A percentile compares a stretch with the other conserved stretches of the same genome.
phyloP scores from a whole-genome alignment of 2,888 invertebrate genomes.

The Stenodera caucasica region DNA sequence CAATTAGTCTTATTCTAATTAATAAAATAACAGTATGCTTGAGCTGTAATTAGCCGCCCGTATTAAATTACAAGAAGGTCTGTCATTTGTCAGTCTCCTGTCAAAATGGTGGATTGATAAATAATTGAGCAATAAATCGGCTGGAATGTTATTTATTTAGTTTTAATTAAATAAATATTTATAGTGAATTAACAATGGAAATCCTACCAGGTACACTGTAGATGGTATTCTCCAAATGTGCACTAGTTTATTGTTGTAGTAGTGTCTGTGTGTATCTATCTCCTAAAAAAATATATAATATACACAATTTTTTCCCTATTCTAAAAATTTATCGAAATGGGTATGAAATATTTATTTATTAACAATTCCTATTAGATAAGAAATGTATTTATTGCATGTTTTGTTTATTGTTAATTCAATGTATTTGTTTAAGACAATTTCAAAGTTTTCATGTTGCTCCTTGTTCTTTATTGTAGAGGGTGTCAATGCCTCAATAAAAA shows the following conservation, averaged over 20 bases:
- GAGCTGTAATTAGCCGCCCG: not conserved
- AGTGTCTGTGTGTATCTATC: slow-evolving; percentile 30
- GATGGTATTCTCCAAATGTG: slow-evolving; percentile 34
- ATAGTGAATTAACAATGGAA: slow-evolving; percentile 43
- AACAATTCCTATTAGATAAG: slow-evolving; percentile 1
- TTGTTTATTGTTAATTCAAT: slow-evolving; percentile 3
- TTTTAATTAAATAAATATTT: slow-evolving; percentile 40
- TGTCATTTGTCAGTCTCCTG: slow-evolving; percentile 24
- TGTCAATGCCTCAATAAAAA: slow-evolving; percentile 51
- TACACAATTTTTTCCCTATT: slow-evolving; percentile 24
- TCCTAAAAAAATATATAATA: slow-evolving; percentile 18
- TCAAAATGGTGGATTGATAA: slow-evolving; percentile 29
- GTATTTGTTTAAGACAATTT: not conserved
- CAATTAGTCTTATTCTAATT: no score
- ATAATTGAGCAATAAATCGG: slow-evolving; percentile 28
- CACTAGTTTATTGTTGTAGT: slow-evolving; percentile 37
- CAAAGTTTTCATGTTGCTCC: not conserved
- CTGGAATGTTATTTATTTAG: slow-evolving; percentile 42
- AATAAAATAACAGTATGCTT: no score
- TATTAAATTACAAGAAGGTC: not conserved
- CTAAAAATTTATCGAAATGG: slow-evolving; percentile 40
- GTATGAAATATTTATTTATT: slow-evolving; percentile 37
- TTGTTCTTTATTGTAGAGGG: slow-evolving; percentile 40
- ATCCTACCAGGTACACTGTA: slow-evolving; percentile 49
- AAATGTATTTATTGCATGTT: slow-evolving; percentile 8